Conservation (phyloP, 1,140 invertebrate species). For the Papilio glaucus region DNA sequence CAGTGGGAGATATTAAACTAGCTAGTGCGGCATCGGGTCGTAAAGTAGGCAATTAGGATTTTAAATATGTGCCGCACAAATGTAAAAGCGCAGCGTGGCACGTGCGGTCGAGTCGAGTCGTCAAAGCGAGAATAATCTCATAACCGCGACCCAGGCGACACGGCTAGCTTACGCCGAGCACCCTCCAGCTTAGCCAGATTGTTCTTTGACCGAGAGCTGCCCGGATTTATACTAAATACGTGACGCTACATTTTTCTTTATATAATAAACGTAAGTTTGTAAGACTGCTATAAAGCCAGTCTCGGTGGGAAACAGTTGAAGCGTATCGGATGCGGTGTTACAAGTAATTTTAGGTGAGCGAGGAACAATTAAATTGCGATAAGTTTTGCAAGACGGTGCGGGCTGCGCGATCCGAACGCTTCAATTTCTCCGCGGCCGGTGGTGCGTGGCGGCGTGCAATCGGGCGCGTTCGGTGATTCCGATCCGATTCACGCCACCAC, state of each 20-base stretch:
- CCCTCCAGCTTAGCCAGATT: constrained; percentile 67
- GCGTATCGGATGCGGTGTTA: constrained; percentile 57
- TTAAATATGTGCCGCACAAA: constrained; percentile 60
- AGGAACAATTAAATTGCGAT: constrained; percentile 59
- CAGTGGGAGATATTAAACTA: constrained; percentile 13
- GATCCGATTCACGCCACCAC: constrained; percentile 72
- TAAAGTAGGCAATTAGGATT: constrained; percentile 61
- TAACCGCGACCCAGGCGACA: constrained; percentile 68
- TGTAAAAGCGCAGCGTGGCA: constrained; percentile 74
- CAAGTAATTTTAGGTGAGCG: constrained; percentile 52
- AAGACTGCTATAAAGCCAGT: constrained; percentile 37
- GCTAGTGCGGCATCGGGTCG: constrained; percentile 45
- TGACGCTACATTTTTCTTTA: constrained; percentile 41
- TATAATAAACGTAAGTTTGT: constrained; percentile 42
- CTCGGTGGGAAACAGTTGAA: constrained; percentile 45
- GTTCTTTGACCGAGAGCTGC: constrained; percentile 63
- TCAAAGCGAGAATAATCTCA: constrained; percentile 79
- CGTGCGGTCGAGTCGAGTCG: constrained; percentile 72
- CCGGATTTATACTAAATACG: constrained; percentile 42
- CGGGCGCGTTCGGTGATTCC: constrained; percentile 76
- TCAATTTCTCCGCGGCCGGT: constrained; percentile 75
- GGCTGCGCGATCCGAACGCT: constrained; percentile 59
- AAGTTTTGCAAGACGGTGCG: constrained; percentile 76
- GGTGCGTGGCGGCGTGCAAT: constrained; percentile 75
- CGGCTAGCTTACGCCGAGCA: constrained; percentile 62